Evolutionary conservation across 2,888 invertebrate species (phyloP), one percentile per base, ranked within the genome.

Genomic region (Abscondita cerata): DNA sequence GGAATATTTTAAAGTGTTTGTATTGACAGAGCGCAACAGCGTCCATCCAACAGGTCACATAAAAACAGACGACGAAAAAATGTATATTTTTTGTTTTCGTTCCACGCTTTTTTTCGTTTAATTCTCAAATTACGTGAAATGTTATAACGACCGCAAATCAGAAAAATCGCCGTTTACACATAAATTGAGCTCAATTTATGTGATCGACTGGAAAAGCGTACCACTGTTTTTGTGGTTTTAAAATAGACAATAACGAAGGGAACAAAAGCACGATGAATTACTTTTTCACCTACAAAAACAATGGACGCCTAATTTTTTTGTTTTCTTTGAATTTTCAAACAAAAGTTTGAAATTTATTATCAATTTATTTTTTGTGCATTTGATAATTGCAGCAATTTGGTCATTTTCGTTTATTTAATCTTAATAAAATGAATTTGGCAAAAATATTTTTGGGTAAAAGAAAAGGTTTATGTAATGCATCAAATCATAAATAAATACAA

Each of bases 41-140:
- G 25, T 56, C 61, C 51, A 38, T 56, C 55, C 61, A 61, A 61
- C 61, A 61, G 61, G 61, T 61, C 57, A 57, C 41, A 41, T 40
- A 40, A 18, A 25, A 34, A 31, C 20, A 19, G 8, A 18, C 18
- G 54, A 41, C 41, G 44, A 53, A 34, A 46, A 46, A 54, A 15
- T 5, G 6, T 9, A 41, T n/a, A n/a, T n/a, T n/a, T 25, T 25
- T 25, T 25, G 25, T 25, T 25, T 25, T 25, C 25, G 25, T 25
- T 25, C 25, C 25, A n/a, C n/a, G n/a, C n/a, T 13, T 13, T 41
- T 15, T 41, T 16, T 11, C 11, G 36, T 12, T 36, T 12, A 36
- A 36, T 25, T 25, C 25, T 25, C 25, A 25, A 25, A 25, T 25
- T 25, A 25, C 25, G 6, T 25, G 25, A 25, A 25, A 25, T 33